Percentiles rank a stretch among this genome's conserved stretches.
Evolutionary conservation across 1,140 invertebrate genomes (phyloP).

Genomic region (Epicauta chinensis): DNA sequence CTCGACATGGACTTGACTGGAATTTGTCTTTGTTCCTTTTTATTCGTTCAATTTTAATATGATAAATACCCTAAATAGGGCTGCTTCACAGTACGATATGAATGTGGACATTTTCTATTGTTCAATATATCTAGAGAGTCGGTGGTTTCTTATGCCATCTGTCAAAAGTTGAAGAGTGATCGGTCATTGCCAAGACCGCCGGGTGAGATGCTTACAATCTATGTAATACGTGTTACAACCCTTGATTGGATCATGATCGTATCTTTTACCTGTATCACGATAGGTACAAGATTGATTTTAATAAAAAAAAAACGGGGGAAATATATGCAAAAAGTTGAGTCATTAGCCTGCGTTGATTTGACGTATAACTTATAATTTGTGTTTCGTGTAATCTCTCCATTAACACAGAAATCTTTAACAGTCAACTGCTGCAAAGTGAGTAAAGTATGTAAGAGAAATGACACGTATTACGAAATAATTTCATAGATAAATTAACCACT

Average conservation of each 20-base stretch:
- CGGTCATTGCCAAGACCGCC: slow-evolving; percentile 34
- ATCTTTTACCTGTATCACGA: not conserved
- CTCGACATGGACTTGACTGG: slow-evolving; percentile 25
- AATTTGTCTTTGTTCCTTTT: not conserved
- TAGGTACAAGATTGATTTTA: no score
- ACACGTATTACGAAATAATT: no score
- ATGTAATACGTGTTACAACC: slow-evolving; percentile 10
- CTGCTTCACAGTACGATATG: slow-evolving; percentile 14
- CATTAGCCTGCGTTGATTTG: no score
- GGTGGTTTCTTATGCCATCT: slow-evolving; percentile 32
- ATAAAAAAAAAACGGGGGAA: no score
- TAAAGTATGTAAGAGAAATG: no score
- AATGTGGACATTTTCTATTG: slow-evolving; percentile 28
- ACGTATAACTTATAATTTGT: no score
- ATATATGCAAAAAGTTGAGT: no score
- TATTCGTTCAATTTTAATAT: no score
- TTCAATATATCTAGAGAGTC: slow-evolving; percentile 25
- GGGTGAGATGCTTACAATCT: slow-evolving; percentile 10
- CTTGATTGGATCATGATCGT: slow-evolving; percentile 15
- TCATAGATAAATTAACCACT: no score
- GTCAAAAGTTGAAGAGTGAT: slow-evolving; percentile 40
- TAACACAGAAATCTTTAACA: no score
- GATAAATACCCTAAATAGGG: slow-evolving; percentile 36
- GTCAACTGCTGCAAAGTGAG: no score
- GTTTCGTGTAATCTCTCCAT: no score